Conservation (phyloP, 1,140 invertebrate species). For the Condylostylus longicornis region DNA sequence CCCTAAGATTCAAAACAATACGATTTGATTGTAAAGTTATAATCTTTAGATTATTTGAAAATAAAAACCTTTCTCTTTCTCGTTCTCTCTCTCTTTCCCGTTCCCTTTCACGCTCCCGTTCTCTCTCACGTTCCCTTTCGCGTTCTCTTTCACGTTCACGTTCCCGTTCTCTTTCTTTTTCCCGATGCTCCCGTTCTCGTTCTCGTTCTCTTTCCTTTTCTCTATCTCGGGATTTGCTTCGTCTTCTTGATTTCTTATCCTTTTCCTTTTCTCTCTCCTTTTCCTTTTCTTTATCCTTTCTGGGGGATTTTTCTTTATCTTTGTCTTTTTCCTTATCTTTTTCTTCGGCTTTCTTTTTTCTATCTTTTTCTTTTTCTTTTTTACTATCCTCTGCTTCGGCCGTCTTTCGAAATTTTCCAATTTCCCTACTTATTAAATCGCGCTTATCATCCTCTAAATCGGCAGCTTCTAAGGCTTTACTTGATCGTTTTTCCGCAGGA, state of each 20-base stretch:
- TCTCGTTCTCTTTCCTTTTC: constrained; percentile 33
- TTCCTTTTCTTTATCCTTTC: constrained; percentile 33
- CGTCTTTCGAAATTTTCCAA: constrained; percentile 90
- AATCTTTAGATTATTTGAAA: background rate
- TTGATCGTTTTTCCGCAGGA: constrained; percentile 23
- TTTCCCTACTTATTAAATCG: constrained; percentile 89
- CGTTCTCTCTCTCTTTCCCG: constrained; percentile 39
- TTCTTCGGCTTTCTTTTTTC: constrained; percentile 34
- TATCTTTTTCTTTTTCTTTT: constrained; percentile 39
- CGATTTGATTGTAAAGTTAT: constrained; percentile 8
- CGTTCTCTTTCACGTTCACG: constrained; percentile 37
- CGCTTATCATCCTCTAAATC: constrained; percentile 92
- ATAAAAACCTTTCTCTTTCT: constrained; percentile 8
- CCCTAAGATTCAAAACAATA: constrained; percentile 10
- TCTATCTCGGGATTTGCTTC: constrained; percentile 14
- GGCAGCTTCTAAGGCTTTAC: constrained; percentile 56
- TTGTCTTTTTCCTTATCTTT: constrained; percentile 21
- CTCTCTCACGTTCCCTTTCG: constrained; percentile 37
- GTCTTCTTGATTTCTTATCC: constrained; percentile 7
- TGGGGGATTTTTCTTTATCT: constrained; percentile 29
- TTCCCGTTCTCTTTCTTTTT: constrained; percentile 18
- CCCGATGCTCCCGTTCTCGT: constrained; percentile 21
- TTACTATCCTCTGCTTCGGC: constrained; percentile 30
- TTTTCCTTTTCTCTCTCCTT: constrained; percentile 28
- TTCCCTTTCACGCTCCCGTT: constrained; percentile 36